Conservation (phyloP, 2,113 vertebrate species). For the Saccopteryx leptura region DNA sequence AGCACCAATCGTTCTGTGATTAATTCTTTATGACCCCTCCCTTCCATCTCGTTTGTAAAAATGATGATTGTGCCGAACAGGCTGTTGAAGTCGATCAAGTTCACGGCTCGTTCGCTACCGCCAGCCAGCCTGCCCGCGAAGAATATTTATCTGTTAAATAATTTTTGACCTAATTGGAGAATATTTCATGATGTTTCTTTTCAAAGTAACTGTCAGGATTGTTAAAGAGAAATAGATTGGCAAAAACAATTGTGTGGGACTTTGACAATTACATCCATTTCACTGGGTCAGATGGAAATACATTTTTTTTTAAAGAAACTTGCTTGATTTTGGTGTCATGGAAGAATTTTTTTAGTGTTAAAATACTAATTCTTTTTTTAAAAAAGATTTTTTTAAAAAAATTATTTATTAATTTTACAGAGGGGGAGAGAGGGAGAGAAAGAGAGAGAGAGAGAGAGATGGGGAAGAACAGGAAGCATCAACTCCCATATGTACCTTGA, state of each 20-base stretch:
- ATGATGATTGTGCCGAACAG: conserved; percentile 66
- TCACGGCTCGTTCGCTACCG: conserved; percentile 63
- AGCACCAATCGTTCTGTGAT: conserved; percentile 63
- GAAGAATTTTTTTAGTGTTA: not conserved
- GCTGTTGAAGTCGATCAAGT: conserved; percentile 66
- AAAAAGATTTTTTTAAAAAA: too few species aligned
- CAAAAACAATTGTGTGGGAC: conserved; percentile 36
- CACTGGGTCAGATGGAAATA: not conserved
- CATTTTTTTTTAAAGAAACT: conserved; percentile 5
- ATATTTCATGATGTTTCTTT: conserved; percentile 69
- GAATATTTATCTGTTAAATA: conserved; percentile 73
- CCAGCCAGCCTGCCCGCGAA: conserved; percentile 42
- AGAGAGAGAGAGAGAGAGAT: too few species aligned
- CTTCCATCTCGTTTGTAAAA: conserved; percentile 78
- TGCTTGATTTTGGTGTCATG: not conserved
- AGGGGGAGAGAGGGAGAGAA: too few species aligned
- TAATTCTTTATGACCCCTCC: conserved; percentile 73
- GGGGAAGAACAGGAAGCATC: too few species aligned
- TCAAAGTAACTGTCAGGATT: conserved; percentile 45
- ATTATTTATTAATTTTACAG: too few species aligned
- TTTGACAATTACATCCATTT: conserved; percentile 1
- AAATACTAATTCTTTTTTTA: not conserved
- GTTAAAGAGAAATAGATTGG: conserved; percentile 61
- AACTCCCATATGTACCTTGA: too few species aligned
- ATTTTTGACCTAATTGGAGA: conserved; percentile 79